phyloP scores from a whole-genome alignment of 2,113 vertebrate genomes.

The Corapipo altera region DNA sequence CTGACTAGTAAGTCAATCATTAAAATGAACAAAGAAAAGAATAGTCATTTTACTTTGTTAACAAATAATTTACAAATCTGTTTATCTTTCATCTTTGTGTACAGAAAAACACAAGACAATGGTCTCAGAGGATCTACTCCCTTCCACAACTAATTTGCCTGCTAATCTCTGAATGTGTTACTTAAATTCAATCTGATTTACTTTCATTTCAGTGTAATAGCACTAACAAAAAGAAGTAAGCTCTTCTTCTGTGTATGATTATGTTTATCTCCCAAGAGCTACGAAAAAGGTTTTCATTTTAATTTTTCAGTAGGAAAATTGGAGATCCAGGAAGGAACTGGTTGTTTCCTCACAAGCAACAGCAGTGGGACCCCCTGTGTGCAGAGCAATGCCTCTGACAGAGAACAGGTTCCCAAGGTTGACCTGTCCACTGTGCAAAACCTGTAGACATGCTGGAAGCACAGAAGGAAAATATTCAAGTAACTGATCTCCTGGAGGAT shows the following conservation, averaged over 20 bases:
- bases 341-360: background rate
- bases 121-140: background rate
- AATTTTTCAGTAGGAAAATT: background rate
- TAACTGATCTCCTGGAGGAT: background rate
- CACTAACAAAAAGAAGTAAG: background rate
- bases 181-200: background rate
- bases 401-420: background rate
- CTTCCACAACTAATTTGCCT: background rate
- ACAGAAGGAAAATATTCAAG: background rate
- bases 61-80: background rate
- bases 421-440: background rate
- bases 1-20: background rate
- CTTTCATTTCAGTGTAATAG: background rate
- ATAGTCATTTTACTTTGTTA: background rate
- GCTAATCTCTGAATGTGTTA: background rate
- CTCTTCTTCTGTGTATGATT: background rate
- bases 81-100: background rate
- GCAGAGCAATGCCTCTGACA: background rate
- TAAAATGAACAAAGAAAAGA: background rate
- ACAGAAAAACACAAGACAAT: background rate
- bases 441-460: background rate
- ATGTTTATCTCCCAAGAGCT: background rate
- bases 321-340: background rate
- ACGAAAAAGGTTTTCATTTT: background rate
- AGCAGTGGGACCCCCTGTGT: background rate